Conservation (phyloP, 2,113 vertebrate genomes). For the Coreoperca whiteheadi region DNA sequence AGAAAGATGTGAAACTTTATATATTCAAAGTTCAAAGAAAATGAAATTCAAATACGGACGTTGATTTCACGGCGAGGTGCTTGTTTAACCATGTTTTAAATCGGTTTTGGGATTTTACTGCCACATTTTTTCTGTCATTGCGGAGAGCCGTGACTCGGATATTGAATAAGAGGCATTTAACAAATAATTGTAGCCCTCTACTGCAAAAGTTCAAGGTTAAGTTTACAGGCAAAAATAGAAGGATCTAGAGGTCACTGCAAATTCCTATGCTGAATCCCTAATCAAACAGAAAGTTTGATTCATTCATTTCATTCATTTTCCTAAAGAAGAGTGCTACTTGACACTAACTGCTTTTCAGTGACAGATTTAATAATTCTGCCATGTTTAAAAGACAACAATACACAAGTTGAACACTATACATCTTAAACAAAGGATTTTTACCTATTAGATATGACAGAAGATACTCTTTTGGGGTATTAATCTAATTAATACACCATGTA, state of each 20-base stretch:
- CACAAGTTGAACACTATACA: not conserved
- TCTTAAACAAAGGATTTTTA: not conserved
- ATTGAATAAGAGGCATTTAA: not conserved
- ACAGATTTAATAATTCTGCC: not conserved
- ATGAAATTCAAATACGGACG: conserved; percentile 62
- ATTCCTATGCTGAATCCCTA: not conserved
- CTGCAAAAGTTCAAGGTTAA: no score
- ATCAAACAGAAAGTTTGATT: not conserved
- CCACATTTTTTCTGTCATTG: not conserved
- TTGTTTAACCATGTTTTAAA: conserved; percentile 25
- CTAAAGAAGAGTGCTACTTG: not conserved
- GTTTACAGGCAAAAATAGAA: not conserved
- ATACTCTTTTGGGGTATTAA: no score
- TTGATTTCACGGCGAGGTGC: conserved; percentile 28
- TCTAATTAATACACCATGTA: not conserved
- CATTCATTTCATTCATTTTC: not conserved
- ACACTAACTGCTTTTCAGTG: not conserved
- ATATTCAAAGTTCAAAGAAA: conserved; percentile 75
- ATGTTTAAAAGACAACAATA: not conserved
- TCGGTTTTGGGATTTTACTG: conserved; percentile 13
- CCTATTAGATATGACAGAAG: no score
- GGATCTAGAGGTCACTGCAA: not conserved
- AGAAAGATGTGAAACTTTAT: conserved; percentile 77
- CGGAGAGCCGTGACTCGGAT: not conserved
- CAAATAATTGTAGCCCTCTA: not conserved